Percentiles rank a stretch among this genome's conserved stretches.
Conservation (phyloP, 1,140 invertebrate genomes). For the Phthorimaea operculella region DNA sequence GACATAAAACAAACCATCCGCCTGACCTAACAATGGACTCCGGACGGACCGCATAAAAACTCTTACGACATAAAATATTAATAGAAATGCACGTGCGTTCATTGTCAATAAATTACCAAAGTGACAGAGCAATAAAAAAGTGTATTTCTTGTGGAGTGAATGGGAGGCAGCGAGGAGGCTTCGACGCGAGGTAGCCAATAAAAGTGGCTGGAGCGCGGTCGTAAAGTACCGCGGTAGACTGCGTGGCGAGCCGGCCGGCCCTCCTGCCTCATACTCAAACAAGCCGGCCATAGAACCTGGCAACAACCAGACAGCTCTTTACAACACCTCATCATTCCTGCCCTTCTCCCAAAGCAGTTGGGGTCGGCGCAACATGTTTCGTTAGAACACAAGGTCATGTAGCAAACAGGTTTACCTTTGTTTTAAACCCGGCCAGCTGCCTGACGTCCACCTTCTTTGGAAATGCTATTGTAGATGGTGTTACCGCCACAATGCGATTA, state of each 20-base stretch:
- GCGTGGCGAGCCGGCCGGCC: conserved; percentile 58
- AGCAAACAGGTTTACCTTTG: too few species aligned
- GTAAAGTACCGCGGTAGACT: conserved; percentile 61
- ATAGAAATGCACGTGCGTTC: conserved; percentile 66
- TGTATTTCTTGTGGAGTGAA: conserved; percentile 63
- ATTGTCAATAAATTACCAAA: conserved; percentile 65
- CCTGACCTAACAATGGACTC: conserved; percentile 40
- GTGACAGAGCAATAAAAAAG: conserved; percentile 65
- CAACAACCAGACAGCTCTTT: conserved; percentile 20
- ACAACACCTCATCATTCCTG: too few species aligned
- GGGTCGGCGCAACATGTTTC: too few species aligned
- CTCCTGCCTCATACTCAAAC: too few species aligned
- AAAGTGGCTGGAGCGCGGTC: conserved; percentile 59
- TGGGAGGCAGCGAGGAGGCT: conserved; percentile 62
- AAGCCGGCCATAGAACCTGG: conserved; percentile 17
- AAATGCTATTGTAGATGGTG: too few species aligned
- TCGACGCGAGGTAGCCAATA: conserved; percentile 64
- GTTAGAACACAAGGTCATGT: too few species aligned
- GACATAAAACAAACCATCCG: conserved; percentile 45
- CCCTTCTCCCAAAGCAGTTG: too few species aligned
- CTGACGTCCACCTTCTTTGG: too few species aligned
- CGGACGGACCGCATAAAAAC: conserved; percentile 46
- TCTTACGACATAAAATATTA: conserved; percentile 65
- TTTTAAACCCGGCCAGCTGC: too few species aligned
- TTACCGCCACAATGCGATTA: too few species aligned